phyloP scores from a whole-genome alignment of 2,797 vertebrate species.

The Danio aesculapii region DNA sequence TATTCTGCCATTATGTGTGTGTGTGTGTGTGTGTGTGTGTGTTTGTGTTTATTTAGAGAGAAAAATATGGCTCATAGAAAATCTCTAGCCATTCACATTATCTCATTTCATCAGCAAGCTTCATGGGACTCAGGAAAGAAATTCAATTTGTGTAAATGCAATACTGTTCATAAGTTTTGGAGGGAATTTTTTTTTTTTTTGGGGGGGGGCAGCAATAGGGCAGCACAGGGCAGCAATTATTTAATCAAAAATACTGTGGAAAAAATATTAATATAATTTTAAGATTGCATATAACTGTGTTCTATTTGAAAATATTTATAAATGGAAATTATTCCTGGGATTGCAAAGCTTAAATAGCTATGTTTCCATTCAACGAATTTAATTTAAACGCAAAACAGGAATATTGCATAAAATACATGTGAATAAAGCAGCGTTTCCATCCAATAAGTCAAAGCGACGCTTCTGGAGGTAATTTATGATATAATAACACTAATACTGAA shows the following conservation, averaged over 20 bases:
- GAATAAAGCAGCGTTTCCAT: no score
- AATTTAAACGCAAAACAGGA: no score
- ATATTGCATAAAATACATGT: no score
- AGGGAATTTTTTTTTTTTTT: no score
- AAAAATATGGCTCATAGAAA: slow-evolving; percentile 4
- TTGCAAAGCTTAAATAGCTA: no score
- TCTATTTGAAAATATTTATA: no score
- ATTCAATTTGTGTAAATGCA: not conserved
- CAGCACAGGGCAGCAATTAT: not conserved
- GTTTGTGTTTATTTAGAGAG: not conserved
- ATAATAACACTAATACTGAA: no score
- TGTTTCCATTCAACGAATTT: no score
- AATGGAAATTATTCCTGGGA: no score
- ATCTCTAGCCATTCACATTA: not conserved
- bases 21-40: not conserved
- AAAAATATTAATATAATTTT: not conserved
- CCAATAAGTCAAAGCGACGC: no score
- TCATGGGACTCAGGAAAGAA: not conserved
- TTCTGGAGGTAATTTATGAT: no score
- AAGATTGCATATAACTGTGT: not conserved
- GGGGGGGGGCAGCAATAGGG: no score
- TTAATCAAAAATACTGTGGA: not conserved
- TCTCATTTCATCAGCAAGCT: slow-evolving; percentile 4
- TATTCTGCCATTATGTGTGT: not conserved
- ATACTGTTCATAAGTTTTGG: not conserved